Conservation (phyloP, 2,797 vertebrate genomes). For the Clarias fuscus region DNA sequence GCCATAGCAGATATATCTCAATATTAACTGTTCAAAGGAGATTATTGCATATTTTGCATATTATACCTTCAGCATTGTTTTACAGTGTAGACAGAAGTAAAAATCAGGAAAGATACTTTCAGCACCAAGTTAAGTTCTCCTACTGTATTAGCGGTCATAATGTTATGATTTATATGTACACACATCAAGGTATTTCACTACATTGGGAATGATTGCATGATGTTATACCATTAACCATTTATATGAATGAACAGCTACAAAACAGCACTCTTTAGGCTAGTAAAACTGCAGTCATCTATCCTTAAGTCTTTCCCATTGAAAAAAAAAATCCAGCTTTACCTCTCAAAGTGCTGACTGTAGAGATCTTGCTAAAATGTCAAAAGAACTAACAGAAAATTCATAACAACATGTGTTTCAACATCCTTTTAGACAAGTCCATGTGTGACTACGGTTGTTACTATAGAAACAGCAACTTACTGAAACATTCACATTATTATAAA, state of each 20-base stretch:
- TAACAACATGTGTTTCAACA: neutral
- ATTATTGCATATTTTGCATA: too few relatives aligned
- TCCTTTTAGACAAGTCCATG: neutral
- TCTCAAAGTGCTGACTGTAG: neutral
- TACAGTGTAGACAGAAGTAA: too few relatives aligned
- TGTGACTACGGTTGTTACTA: neutral
- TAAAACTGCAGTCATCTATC: neutral
- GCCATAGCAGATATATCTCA: too few relatives aligned
- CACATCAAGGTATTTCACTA: neutral
- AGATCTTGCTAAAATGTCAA: neutral
- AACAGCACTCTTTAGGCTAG: neutral
- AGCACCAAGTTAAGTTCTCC: too few relatives aligned
- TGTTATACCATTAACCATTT: neutral
- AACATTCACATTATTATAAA: neutral
- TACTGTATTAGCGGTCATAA: too few relatives aligned
- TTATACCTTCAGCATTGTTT: too few relatives aligned
- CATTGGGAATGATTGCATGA: neutral
- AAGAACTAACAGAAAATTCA: neutral
- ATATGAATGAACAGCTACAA: neutral
- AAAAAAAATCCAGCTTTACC: neutral
- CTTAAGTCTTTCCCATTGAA: neutral
- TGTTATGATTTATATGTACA: too few relatives aligned
- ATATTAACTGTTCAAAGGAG: too few relatives aligned
- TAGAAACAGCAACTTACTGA: neutral
- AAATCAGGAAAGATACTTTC: too few relatives aligned